Percentiles rank a stretch among this genome's conserved stretches.
phyloP scores from a whole-genome alignment of 2,113 vertebrate species.

The Caloenas nicobarica region DNA sequence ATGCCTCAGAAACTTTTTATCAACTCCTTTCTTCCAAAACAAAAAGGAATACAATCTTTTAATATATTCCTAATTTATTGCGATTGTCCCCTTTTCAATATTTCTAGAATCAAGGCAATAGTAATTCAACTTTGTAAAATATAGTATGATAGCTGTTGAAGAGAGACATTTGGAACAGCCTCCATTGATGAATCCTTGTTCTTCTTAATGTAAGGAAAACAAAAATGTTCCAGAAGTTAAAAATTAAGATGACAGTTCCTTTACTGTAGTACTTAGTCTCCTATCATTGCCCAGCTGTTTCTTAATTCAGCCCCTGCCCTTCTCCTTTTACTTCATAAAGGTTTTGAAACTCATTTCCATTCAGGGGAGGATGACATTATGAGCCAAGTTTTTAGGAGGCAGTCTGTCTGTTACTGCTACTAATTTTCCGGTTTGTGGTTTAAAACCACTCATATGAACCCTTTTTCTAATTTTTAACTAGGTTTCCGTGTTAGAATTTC shows the following conservation, averaged over 20 bases:
- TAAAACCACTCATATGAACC: background rate
- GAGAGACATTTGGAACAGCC: background rate
- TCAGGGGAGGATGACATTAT: background rate
- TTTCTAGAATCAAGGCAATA: background rate
- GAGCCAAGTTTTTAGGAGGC: background rate
- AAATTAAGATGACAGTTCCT: background rate
- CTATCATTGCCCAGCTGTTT: background rate
- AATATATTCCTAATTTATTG: background rate
- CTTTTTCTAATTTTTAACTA: background rate
- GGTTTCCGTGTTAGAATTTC: background rate
- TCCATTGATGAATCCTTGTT: background rate
- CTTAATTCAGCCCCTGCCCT: background rate
- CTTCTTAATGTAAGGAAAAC: background rate
- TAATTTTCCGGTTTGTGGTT: background rate
- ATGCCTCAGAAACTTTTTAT: background rate
- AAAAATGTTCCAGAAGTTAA: background rate
- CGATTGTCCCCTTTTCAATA: background rate
- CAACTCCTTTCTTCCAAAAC: background rate
- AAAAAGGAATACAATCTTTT: background rate
- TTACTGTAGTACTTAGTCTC: background rate
- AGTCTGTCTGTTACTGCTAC: background rate
- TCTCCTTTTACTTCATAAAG: background rate
- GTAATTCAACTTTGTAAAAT: background rate
- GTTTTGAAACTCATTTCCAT: background rate
- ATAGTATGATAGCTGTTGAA: background rate